These are phyloP conservation scores for Phallusia fumigata DNA, from an alignment of 23 tunicate species.

Conservation along the genomic window DNA sequence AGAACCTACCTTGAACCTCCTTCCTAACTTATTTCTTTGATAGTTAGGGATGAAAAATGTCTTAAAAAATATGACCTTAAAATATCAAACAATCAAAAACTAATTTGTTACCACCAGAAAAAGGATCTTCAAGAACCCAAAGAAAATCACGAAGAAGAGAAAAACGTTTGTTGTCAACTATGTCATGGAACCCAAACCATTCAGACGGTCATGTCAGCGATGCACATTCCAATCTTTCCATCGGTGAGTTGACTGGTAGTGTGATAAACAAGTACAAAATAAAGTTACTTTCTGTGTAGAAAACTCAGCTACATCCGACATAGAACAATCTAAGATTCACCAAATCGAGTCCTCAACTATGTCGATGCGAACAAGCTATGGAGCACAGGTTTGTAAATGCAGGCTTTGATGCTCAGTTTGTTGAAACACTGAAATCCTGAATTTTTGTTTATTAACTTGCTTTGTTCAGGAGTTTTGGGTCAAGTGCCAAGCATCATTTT, in stretches of 20 bases:
- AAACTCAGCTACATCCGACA: not conserved
- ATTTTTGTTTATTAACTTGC: no score
- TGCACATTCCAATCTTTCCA: not conserved
- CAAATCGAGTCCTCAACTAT: not conserved
- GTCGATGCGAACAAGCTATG: not conserved
- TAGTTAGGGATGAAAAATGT: no score
- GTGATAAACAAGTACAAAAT: no score
- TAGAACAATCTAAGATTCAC: not conserved
- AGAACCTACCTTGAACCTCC: no score
- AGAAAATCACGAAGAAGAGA: not conserved
- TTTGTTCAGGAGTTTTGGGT: no score
- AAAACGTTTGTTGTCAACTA: not conserved
- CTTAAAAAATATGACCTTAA: no score
- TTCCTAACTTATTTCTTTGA: no score
- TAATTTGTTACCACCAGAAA: no score
- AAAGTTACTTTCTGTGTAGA: not conserved
- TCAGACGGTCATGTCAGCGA: not conserved
- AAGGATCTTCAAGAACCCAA: not conserved
- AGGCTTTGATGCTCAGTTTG: no score
- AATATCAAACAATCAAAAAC: not conserved
- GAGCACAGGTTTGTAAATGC: slow-evolving; percentile 3
- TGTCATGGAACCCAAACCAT: not conserved
- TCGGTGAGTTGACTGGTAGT: not conserved
- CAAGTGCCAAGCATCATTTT: no score
- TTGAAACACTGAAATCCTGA: no score